Conservation (phyloP, 2,797 vertebrate species). For the Hemibagrus guttatus region DNA sequence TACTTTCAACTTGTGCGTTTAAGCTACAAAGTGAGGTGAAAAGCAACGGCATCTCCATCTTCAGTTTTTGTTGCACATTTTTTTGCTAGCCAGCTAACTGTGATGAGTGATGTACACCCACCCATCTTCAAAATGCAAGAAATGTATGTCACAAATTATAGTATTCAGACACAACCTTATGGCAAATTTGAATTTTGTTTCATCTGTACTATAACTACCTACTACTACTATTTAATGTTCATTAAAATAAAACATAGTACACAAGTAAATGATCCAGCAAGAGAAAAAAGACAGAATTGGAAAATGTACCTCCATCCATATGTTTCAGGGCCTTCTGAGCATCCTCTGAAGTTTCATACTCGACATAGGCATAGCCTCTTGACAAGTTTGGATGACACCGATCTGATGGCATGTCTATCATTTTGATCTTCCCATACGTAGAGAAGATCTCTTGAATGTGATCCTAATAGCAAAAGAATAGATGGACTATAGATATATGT, state of each 20-base stretch:
- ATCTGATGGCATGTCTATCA: slow-evolving; percentile 87
- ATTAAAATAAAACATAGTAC: not conserved
- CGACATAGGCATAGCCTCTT: slow-evolving; percentile 86
- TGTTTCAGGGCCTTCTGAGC: slow-evolving; percentile 87
- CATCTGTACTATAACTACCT: not conserved
- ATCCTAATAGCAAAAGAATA: slow-evolving; percentile 61
- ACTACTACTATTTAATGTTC: not conserved
- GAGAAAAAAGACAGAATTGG: not conserved
- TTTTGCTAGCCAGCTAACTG: not conserved
- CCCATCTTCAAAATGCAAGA: not conserved
- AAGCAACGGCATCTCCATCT: not conserved
- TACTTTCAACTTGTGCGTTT: not conserved
- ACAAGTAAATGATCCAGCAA: not conserved
- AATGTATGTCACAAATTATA: not conserved
- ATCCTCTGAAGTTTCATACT: slow-evolving; percentile 84
- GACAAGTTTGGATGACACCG: slow-evolving; percentile 83
- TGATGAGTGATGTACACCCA: not conserved
- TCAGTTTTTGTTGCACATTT: not conserved
- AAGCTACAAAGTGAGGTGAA: not conserved
- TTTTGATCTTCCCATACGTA: slow-evolving; percentile 86
- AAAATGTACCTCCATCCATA: slow-evolving; percentile 85
- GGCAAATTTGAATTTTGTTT: not conserved
- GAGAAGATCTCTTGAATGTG: slow-evolving; percentile 88
- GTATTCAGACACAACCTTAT: not conserved
- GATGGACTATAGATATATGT: not conserved